A percentile compares a stretch with the other conserved stretches of the same genome.
Evolutionary conservation across 1,140 invertebrate genomes (phyloP).

Genomic region (Hyles vespertilio): DNA sequence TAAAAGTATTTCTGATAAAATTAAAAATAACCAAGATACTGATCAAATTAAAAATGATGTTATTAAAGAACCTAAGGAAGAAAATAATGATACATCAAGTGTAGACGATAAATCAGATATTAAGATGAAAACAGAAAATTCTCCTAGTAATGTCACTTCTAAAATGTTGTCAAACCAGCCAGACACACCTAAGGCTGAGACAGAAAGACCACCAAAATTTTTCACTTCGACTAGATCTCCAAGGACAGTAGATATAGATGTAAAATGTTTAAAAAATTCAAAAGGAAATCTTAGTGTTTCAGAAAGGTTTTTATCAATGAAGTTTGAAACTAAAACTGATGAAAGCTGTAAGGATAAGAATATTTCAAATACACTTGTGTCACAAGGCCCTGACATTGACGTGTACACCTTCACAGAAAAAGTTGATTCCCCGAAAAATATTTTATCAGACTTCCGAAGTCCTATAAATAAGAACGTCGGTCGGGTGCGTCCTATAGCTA

Average conservation of each 20-base stretch:
- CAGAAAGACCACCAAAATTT: constrained; percentile 65
- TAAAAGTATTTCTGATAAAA: constrained; percentile 18
- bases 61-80: constrained; percentile 17
- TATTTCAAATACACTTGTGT: constrained; percentile 46
- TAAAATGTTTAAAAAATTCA: constrained; percentile 66
- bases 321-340: constrained; percentile 55
- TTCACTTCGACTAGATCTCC: constrained; percentile 63
- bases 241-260: constrained; percentile 64
- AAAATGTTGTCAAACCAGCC: constrained; percentile 18
- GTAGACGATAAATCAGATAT: constrained; percentile 3
- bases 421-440: constrained; percentile 69
- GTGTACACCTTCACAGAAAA: constrained; percentile 71
- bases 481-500: constrained; percentile 68
- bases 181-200: constrained; percentile 52
- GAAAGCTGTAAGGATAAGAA: constrained; percentile 56
- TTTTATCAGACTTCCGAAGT: constrained; percentile 61
- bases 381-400: constrained; percentile 63
- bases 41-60: constrained; percentile 20
- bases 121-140: not conserved
- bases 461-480: constrained; percentile 65
- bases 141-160: not conserved
- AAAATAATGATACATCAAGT: constrained; percentile 22
- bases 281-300: constrained; percentile 64
- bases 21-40: constrained; percentile 10
- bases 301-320: constrained; percentile 62